Base-by-base conservation (phyloP, 2,797 vertebrate species). In the Pelodytes ibericus region DNA sequence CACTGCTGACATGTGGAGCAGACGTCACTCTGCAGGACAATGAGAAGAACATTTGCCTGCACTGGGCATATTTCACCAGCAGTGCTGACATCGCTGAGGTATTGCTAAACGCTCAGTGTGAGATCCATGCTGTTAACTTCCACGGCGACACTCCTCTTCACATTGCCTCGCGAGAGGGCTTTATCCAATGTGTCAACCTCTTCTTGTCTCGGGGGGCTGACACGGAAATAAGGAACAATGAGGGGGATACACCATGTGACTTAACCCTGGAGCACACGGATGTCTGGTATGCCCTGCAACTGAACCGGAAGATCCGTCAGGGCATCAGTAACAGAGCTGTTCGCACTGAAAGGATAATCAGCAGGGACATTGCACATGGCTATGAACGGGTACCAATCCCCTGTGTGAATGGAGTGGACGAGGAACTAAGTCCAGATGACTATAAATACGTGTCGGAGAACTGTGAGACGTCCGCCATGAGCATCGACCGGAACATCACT, bases 371-470 rank as follows among this genome's bases (percentile, higher is more conserved):
- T 0, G 96, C 96, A 0, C 90, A 96, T 72, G 96, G 96, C 26
- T 95, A 98, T 0, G 96, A 98, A 86, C 96, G 95, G 0, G 93
- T 96, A 0, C 95, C 95, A 0, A 98, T 98, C 27, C 96, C 96
- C 2, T 97, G 95, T 2, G 96, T 98, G 58, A 98, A 98, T 0
- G 92, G 93, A 0, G 94, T 97, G 86, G 96, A 98, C 0, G 94
- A 94, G 0, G 96, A 98, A 72, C 94, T 91, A 0, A 95, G 93
- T 59, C 95, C 96, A 0, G 94, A 94, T 0, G 96, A 98, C 80
- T 98, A 97, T 82, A 97, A 97, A 78, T 98, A 98, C 59, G 93
- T 98, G 71, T 94, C 95, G 0, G 95, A 98, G 86, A 98, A 98
- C 89, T 98, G 96, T 1, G 96, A 97, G 87, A 98, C 96, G 0